Conservation (phyloP, 1,140 invertebrate species). For the Colletes latitarsis region DNA sequence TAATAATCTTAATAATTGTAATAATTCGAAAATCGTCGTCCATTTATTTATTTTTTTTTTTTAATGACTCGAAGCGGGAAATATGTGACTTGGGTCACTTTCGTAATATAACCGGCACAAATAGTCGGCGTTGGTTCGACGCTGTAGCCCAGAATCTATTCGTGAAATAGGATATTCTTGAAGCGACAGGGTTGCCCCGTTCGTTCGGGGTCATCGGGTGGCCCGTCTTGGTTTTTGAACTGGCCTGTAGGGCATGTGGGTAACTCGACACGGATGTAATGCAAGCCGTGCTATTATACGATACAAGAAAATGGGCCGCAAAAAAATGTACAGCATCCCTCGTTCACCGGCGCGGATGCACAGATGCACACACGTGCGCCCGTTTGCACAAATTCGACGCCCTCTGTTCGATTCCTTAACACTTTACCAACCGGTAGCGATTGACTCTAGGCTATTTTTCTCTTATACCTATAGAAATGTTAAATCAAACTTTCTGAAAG, state of each 20-base stretch:
- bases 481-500: too few relatives aligned
- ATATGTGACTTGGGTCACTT: too few relatives aligned
- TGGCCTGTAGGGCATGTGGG: constrained; percentile 66
- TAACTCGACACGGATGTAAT: constrained; percentile 78
- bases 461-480: too few relatives aligned
- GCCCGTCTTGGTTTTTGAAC: constrained; percentile 52
- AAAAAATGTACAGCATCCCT: constrained; percentile 70
- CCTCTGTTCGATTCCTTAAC: neutral
- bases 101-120: too few relatives aligned
- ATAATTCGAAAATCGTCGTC: too few relatives aligned
- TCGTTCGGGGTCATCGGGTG: constrained; percentile 34
- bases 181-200: constrained; percentile 16
- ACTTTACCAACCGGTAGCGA: too few relatives aligned
- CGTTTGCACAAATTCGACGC: neutral
- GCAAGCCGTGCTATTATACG: constrained; percentile 77
- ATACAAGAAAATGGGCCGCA: constrained; percentile 60
- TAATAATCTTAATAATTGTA: too few relatives aligned
- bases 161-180: constrained; percentile 20
- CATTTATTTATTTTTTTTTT: too few relatives aligned
- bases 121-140: neutral
- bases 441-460: too few relatives aligned
- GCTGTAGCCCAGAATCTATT: neutral
- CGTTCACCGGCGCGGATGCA: constrained; percentile 6
- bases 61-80: too few relatives aligned
- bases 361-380: neutral